Evolutionary conservation across 2,113 vertebrate genomes (phyloP).

Genomic region (Acinonyx jubatus): DNA sequence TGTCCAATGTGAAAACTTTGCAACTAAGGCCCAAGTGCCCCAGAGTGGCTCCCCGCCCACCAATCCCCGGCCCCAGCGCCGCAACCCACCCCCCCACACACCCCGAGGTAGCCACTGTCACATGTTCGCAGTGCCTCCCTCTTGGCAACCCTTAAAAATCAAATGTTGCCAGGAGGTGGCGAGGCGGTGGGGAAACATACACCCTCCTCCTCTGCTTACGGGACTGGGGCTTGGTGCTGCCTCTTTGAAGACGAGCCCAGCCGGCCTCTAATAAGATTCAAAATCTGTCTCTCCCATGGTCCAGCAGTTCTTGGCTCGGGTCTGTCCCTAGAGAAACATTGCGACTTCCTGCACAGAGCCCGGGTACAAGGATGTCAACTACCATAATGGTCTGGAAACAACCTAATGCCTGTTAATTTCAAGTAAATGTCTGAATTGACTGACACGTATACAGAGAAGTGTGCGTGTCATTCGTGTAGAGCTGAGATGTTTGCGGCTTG

Average conservation of each 20-base stretch:
- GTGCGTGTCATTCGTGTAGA: rapidly evolving
- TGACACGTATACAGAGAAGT: no score
- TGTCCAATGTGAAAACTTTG: not conserved
- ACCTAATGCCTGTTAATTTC: not conserved
- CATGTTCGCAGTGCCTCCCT: not conserved
- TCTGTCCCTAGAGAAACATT: not conserved
- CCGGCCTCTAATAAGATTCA: no score
- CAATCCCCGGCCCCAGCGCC: not conserved
- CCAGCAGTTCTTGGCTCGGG: not conserved
- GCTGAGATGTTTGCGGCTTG: not conserved
- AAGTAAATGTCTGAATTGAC: not conserved
- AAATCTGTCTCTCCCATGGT: not conserved
- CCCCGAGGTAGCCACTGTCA: not conserved
- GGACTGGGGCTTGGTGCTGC: not conserved
- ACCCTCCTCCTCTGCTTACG: not conserved
- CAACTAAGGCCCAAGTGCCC: not conserved
- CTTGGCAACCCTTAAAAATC: not conserved
- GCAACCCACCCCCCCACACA: no score
- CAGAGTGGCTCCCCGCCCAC: rapidly evolving
- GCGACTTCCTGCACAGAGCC: not conserved
- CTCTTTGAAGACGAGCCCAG: not conserved
- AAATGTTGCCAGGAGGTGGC: not conserved
- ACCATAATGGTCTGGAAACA: not conserved
- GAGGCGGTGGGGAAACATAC: not conserved
- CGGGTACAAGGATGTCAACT: not conserved